These are phyloP conservation scores for Cassiopea andromeda DNA, from an alignment of 30 jellyfish, hydroid and myxozoan genomes.

Conservation along the genomic window DNA sequence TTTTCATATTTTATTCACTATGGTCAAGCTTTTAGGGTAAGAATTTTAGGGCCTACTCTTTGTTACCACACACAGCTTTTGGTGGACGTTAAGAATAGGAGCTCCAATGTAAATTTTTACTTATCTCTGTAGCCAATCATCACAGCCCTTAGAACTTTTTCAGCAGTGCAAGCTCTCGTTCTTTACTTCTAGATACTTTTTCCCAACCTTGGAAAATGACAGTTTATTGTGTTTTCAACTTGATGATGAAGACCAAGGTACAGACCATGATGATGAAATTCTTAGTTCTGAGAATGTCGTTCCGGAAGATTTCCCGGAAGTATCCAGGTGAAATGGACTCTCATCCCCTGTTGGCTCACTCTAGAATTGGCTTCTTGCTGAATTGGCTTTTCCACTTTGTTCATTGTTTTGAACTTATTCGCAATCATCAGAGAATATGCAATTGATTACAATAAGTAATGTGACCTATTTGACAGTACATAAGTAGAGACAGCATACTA, in stretches of 20 bases:
- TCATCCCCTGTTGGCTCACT: neutral
- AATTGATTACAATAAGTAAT: too few species aligned
- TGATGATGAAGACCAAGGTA: conserved; percentile 50
- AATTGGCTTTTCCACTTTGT: neutral
- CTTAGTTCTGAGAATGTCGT: conserved; percentile 39
- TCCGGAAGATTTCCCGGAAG: conserved; percentile 63
- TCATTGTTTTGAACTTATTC: neutral
- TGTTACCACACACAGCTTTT: too few species aligned
- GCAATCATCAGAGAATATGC: too few species aligned
- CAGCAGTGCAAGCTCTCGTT: neutral
- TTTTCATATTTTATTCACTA: too few species aligned
- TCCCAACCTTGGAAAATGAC: conserved; percentile 77
- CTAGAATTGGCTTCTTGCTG: neutral
- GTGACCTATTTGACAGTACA: too few species aligned
- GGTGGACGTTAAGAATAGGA: too few species aligned
- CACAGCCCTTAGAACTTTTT: neutral
- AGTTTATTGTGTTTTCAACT: conserved; percentile 80
- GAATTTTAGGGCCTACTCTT: too few species aligned
- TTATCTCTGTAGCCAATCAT: neutral
- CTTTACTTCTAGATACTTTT: conserved; percentile 55
- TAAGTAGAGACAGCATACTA: too few species aligned
- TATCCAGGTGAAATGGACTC: neutral
- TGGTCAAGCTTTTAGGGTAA: too few species aligned
- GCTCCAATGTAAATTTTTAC: too few species aligned
- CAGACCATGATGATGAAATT: conserved; percentile 48